These are phyloP conservation scores for Hiodon alosoides DNA, from an alignment of 2,113 vertebrate species.

Conservation along the genomic window DNA sequence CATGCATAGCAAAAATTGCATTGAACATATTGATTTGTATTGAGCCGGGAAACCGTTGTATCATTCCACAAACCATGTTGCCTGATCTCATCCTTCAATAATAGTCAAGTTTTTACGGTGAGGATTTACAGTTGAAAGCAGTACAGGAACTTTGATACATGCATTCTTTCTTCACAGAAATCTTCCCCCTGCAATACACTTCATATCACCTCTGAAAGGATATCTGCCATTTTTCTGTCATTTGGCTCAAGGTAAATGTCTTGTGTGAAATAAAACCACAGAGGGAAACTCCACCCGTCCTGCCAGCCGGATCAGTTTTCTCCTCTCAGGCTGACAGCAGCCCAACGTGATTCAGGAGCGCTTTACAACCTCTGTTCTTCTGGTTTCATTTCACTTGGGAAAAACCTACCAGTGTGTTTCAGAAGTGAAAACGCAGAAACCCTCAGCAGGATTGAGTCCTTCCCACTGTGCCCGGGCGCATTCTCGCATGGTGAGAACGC, in stretches of 20 bases:
- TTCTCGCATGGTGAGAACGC: background rate
- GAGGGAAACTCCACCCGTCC: conserved; percentile 1
- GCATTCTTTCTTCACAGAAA: background rate
- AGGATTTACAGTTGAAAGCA: background rate
- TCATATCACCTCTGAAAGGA: background rate
- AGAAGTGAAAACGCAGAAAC: background rate
- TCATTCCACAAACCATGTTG: no score
- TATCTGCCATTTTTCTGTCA: background rate
- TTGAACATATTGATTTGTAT: no score
- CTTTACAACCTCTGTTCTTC: background rate
- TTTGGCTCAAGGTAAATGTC: conserved; percentile 18
- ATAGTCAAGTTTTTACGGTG: no score
- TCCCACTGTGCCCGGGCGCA: background rate
- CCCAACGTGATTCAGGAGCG: no score
- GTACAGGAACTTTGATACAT: background rate
- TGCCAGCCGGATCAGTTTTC: background rate
- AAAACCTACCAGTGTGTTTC: background rate
- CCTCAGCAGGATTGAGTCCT: background rate
- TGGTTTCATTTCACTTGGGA: background rate
- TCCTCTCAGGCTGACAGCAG: background rate
- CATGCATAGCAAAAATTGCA: no score
- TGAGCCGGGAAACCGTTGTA: no score
- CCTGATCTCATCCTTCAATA: no score
- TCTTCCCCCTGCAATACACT: background rate
- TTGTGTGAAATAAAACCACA: conserved; percentile 9